Conservation (phyloP, 2,888 invertebrate genomes). For the Oscheius sp. region DNA sequence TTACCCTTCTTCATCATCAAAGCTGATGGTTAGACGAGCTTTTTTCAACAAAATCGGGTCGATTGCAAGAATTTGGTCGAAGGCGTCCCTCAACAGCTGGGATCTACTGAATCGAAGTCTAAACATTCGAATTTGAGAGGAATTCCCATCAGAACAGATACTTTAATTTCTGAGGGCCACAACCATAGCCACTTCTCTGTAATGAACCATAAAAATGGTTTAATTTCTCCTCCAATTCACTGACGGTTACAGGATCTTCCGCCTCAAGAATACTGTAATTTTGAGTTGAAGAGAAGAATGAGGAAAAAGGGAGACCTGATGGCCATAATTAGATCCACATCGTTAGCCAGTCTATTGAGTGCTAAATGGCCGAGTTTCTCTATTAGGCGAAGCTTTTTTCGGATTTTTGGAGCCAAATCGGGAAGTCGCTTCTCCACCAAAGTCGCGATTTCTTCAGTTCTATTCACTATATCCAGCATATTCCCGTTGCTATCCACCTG, state of each 20-base stretch:
- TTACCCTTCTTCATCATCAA: conserved; percentile 85
- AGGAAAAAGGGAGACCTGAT: conserved; percentile 72
- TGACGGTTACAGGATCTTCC: conserved; percentile 24
- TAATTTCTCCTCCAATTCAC: conserved; percentile 76
- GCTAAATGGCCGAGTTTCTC: conserved; percentile 76
- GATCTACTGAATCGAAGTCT: conserved; percentile 77
- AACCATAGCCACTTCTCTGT: conserved; percentile 94
- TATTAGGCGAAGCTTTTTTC: conserved; percentile 48
- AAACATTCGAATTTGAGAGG: not conserved
- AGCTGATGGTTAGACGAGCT: conserved; percentile 88
- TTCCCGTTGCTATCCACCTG: conserved; percentile 57
- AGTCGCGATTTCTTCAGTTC: conserved; percentile 59
- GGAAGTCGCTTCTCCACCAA: conserved; percentile 51
- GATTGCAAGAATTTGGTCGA: conserved; percentile 93
- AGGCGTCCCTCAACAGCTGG: conserved; percentile 92
- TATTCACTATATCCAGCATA: conserved; percentile 46
- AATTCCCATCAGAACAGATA: conserved; percentile 73
- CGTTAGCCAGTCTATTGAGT: conserved; percentile 85
- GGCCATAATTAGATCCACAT: conserved; percentile 89
- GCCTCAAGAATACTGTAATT: conserved; percentile 38
- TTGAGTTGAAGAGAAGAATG: not conserved
- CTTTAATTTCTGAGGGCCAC: conserved; percentile 96
- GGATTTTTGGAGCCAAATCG: conserved; percentile 47
- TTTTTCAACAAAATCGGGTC: conserved; percentile 93
- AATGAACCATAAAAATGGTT: conserved; percentile 91